Percentiles rank a stretch among this genome's conserved stretches.
These are phyloP conservation scores for Drosophila neonasuta DNA, from an alignment of 2,888 invertebrate species.

Conservation along the genomic window DNA sequence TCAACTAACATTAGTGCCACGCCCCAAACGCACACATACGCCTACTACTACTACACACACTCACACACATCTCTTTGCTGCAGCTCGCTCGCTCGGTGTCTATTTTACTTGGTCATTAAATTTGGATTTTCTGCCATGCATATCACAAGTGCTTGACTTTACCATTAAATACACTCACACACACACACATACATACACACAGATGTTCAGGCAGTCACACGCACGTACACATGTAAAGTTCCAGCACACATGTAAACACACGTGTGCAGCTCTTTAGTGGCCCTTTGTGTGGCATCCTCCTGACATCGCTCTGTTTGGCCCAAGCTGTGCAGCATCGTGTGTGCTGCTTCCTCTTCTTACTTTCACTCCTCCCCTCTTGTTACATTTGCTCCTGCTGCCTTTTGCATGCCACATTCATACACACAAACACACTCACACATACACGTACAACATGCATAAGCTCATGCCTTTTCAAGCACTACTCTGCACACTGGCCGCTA, in stretches of 20 bases:
- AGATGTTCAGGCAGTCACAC: slow-evolving; percentile 15
- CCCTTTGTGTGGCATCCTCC: slow-evolving; percentile 50
- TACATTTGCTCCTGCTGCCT: slow-evolving; percentile 53
- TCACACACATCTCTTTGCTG: slow-evolving; percentile 15
- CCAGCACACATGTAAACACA: slow-evolving; percentile 37
- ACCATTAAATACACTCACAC: slow-evolving; percentile 59
- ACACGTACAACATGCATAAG: not conserved
- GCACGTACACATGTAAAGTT: slow-evolving; percentile 14
- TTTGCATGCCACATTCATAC: slow-evolving; percentile 52
- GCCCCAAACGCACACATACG: slow-evolving; percentile 43
- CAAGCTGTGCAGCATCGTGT: slow-evolving; percentile 14
- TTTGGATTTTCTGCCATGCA: slow-evolving; percentile 73
- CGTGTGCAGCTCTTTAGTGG: slow-evolving; percentile 57
- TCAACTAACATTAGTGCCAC: slow-evolving; percentile 71
- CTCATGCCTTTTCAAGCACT: slow-evolving; percentile 22
- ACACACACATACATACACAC: slow-evolving; percentile 30
- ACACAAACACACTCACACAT: slow-evolving; percentile 3
- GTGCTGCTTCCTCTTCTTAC: too few species aligned
- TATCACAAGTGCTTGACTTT: slow-evolving; percentile 71
- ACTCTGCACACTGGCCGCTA: slow-evolving; percentile 37
- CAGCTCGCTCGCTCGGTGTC: slow-evolving; percentile 56
- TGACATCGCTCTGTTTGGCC: slow-evolving; percentile 6
- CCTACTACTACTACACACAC: slow-evolving; percentile 11
- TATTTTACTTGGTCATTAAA: slow-evolving; percentile 76
- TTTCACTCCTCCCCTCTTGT: slow-evolving; percentile 1